phyloP scores from a whole-genome alignment of 2,113 vertebrate species.

The Chlamydotis undulata region DNA sequence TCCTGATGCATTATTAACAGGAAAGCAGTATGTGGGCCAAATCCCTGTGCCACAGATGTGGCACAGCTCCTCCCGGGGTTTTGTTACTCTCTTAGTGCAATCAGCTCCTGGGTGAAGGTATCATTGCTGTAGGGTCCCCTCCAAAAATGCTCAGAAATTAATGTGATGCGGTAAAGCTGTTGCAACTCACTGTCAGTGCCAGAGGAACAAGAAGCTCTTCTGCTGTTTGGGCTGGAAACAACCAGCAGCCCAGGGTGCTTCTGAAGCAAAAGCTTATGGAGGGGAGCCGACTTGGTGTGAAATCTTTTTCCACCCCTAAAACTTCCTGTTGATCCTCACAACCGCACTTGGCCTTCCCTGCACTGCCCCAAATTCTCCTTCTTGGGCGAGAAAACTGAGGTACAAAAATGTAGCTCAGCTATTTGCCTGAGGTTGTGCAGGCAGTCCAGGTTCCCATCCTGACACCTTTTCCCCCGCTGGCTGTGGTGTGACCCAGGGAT shows the following conservation, averaged over 20 bases:
- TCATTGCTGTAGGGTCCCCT: background rate
- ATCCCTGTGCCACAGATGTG: background rate
- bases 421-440: background rate
- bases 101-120: background rate
- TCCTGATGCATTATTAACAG: background rate
- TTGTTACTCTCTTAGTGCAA: background rate
- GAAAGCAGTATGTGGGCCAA: background rate
- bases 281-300: background rate
- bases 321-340: background rate
- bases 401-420: background rate
- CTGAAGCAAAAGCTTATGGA: background rate
- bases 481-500: accelerated
- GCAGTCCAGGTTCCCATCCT: background rate
- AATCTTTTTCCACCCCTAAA: background rate
- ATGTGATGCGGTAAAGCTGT: background rate
- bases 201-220: background rate
- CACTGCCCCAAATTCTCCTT: background rate
- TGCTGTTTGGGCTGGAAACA: background rate
- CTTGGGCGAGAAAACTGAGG: background rate
- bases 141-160: background rate
- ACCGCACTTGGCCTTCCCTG: background rate
- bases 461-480: background rate
- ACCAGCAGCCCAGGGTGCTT: background rate
- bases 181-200: background rate
- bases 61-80: background rate